Percentiles rank a stretch among this genome's conserved stretches.
Conservation (phyloP, 1,140 invertebrate genomes). For the Neelides sp. region DNA sequence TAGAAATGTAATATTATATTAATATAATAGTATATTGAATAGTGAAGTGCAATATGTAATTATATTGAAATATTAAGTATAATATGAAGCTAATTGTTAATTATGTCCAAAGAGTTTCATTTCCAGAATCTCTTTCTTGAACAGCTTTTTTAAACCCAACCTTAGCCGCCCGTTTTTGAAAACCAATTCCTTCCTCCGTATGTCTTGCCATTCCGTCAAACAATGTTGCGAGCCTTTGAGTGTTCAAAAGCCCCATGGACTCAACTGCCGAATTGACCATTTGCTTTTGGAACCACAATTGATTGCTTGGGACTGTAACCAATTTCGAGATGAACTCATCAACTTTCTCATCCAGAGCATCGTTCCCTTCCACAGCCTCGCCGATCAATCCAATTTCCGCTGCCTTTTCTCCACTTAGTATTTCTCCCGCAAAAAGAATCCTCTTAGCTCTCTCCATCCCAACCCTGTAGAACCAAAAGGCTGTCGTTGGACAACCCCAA, state of each 20-base stretch:
- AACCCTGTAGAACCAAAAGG: conserved; percentile 29
- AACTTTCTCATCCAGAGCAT: conserved; percentile 23
- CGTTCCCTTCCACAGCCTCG: conserved; percentile 14
- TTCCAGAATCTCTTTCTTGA: conserved; percentile 29
- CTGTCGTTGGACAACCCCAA: conserved; percentile 32
- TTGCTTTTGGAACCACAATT: conserved; percentile 32
- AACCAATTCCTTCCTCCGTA: conserved; percentile 30
- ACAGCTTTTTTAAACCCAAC: conserved; percentile 32
- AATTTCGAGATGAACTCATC: conserved; percentile 26
- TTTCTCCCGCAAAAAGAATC: conserved; percentile 30
- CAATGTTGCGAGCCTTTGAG: conserved; percentile 31
- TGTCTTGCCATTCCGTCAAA: conserved; percentile 32
- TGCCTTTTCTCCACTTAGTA: conserved; percentile 28
- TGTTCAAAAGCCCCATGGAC: conserved; percentile 22
- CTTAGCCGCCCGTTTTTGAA: conserved; percentile 26
- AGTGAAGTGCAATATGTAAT: too few species aligned
- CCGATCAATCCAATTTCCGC: conserved; percentile 30
- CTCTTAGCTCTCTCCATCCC: conserved; percentile 31
- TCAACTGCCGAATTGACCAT: conserved; percentile 32
- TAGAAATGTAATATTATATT: too few species aligned
- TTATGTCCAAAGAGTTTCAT: conserved; percentile 18
- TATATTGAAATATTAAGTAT: too few species aligned
- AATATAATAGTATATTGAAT: too few species aligned
- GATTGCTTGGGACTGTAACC: conserved; percentile 30
- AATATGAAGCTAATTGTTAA: too few species aligned